Conservation (phyloP, 92 coral and sea anemone species). For the Palythoa caribaeorum region DNA sequence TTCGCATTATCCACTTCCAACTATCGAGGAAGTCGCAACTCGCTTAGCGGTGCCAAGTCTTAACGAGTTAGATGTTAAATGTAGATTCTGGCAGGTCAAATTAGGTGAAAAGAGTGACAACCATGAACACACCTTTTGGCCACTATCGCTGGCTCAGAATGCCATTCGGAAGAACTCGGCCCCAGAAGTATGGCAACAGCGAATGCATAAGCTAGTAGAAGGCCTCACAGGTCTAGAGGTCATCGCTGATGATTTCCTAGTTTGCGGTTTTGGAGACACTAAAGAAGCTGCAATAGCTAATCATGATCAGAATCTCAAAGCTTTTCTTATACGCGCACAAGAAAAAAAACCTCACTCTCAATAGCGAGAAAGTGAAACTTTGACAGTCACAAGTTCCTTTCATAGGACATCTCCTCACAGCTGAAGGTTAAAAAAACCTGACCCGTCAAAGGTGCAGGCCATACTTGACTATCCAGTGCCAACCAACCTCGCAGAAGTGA, state of each 20-base stretch:
- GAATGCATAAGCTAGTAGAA: constrained; percentile 5
- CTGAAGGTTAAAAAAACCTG: too few relatives aligned
- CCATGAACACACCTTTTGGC: constrained; percentile 16
- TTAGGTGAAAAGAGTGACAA: too few relatives aligned
- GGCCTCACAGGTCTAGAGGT: constrained; percentile 12
- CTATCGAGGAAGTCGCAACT: constrained; percentile 16
- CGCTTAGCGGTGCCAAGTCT: constrained; percentile 5
- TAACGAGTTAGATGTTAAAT: constrained; percentile 2
- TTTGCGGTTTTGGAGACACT: constrained; percentile 8
- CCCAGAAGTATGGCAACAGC: constrained; percentile 13
- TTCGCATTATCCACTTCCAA: constrained; percentile 3
- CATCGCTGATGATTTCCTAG: constrained; percentile 8
- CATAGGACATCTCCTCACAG: constrained; percentile 6
- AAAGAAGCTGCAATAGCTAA: constrained; percentile 10
- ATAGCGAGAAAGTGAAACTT: not conserved
- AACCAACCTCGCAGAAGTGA: constrained; percentile 4
- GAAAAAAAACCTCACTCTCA: not conserved
- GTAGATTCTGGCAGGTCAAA: constrained; percentile 13
- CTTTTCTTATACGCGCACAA: constrained; percentile 8
- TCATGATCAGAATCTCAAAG: constrained; percentile 8
- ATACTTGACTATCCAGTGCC: constrained; percentile 15
- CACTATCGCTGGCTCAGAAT: constrained; percentile 7
- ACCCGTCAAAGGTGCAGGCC: constrained; percentile 19
- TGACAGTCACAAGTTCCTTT: constrained; percentile 5
- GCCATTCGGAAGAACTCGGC: not conserved